Conservation (phyloP, 1,140 invertebrate species). For the Cataglyphis hispanica region DNA sequence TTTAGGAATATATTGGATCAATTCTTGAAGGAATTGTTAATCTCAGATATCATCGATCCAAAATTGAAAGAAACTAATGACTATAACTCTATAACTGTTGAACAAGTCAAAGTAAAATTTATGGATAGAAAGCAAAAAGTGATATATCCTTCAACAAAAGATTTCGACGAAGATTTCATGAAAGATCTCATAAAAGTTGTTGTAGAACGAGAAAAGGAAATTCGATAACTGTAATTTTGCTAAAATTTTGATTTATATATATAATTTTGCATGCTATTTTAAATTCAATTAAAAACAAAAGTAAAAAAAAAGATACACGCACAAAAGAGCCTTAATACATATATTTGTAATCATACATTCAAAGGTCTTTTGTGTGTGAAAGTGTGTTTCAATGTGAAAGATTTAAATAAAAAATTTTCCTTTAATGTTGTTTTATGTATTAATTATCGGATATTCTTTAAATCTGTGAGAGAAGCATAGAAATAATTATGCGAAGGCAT, state of each 20-base stretch:
- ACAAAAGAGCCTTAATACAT: no score
- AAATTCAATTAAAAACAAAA: no score
- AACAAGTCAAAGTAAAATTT: conserved; percentile 91
- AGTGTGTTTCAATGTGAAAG: no score
- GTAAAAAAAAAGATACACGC: no score
- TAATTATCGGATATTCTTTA: no score
- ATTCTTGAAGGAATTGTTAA: conserved; percentile 89
- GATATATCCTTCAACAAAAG: conserved; percentile 92
- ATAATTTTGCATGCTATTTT: not conserved
- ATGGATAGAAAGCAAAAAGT: conserved; percentile 90
- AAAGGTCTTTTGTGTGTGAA: no score
- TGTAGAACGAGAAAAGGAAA: no score
- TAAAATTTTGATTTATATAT: not conserved
- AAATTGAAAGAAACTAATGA: conserved; percentile 63
- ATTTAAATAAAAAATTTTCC: no score
- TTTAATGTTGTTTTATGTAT: no score
- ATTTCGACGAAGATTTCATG: conserved; percentile 86
- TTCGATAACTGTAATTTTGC: no score
- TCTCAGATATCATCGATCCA: conserved; percentile 86
- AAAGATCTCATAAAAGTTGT: no score
- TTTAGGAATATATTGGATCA: conserved; percentile 89
- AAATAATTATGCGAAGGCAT: not conserved
- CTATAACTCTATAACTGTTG: conserved; percentile 84
- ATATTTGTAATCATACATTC: no score
- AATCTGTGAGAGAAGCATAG: not conserved